Conservation (phyloP, 53 echinoderm and acorn worm species). For the Paracentrotus lividus region DNA sequence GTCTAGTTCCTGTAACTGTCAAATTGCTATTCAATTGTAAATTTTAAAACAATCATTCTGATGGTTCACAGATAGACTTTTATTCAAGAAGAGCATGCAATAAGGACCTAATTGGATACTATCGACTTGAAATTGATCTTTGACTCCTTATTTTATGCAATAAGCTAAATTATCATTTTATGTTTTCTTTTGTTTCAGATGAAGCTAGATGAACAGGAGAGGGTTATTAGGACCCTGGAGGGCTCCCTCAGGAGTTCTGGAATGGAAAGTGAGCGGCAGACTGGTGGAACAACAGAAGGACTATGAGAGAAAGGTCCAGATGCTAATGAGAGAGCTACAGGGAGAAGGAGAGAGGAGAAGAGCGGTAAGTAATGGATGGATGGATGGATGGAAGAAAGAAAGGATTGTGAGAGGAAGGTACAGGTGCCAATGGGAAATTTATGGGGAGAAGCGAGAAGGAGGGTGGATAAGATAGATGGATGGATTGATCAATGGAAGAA, state of each 20-base stretch:
- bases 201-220: constrained; percentile 91
- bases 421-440: neutral
- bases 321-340: constrained; percentile 82
- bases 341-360: constrained; percentile 70
- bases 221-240: constrained; percentile 83
- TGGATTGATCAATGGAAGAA: neutral
- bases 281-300: constrained; percentile 88
- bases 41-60: no score
- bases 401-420: neutral
- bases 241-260: constrained; percentile 84
- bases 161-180: no score
- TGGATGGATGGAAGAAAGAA: no score
- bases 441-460: neutral
- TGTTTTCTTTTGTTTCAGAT: constrained; percentile 70
- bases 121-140: no score
- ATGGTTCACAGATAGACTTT: no score
- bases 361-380: no score
- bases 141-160: no score
- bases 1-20: no score
- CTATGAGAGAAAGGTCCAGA: constrained; percentile 88
- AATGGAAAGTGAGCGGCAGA: constrained; percentile 84
- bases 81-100: no score
- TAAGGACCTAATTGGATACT: no score
- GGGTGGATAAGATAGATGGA: constrained; percentile 9
- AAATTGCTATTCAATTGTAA: no score